These are phyloP conservation scores for Brachystomella parvula DNA, from an alignment of 1,140 invertebrate genomes.

Conservation along the genomic window DNA sequence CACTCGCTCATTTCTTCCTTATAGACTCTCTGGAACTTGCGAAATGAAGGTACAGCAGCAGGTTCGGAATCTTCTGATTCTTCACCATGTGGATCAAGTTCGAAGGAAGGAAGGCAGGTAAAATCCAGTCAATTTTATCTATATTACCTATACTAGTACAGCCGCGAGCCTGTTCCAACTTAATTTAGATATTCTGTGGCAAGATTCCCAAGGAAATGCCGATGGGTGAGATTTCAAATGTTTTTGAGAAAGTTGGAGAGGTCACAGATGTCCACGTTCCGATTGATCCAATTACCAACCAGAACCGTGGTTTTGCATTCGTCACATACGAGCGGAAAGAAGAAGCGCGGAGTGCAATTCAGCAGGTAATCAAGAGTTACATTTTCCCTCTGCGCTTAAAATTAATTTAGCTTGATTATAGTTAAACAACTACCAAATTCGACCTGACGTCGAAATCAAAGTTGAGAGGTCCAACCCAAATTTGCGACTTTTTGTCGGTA, in stretches of 20 bases:
- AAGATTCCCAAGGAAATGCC: not conserved
- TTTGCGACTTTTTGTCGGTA: constrained; percentile 71
- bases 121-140: too few relatives aligned
- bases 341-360: not conserved
- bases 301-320: not conserved
- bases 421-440: not conserved
- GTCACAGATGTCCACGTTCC: not conserved
- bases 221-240: not conserved
- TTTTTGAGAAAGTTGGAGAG: not conserved
- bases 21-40: too few relatives aligned
- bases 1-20: too few relatives aligned
- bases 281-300: not conserved
- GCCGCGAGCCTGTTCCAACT: too few relatives aligned
- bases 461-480: constrained; percentile 75
- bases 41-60: too few relatives aligned
- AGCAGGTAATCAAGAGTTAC: not conserved
- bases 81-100: too few relatives aligned
- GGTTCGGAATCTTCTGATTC: too few relatives aligned
- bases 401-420: not conserved
- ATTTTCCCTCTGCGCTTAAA: not conserved
- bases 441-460: constrained; percentile 52
- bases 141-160: too few relatives aligned
- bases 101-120: too few relatives aligned
- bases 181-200: not conserved
- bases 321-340: not conserved